These are phyloP conservation scores for Pangasius mekongensis DNA, from an alignment of 2,797 vertebrate species.

Conservation along the genomic window DNA sequence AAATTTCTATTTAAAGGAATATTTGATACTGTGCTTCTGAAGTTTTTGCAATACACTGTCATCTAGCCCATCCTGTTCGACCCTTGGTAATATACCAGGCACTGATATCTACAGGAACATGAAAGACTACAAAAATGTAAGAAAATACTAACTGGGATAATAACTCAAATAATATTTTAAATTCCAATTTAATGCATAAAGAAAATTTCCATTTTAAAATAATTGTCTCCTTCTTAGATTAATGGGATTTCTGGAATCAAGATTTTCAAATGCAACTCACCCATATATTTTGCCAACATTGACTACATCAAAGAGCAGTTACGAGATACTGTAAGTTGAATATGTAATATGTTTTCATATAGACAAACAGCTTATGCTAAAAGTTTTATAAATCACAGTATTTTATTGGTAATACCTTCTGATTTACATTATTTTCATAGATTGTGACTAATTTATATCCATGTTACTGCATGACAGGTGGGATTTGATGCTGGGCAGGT, in stretches of 20 bases:
- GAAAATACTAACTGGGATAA: constrained; percentile 72
- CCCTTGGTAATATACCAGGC: constrained; percentile 80
- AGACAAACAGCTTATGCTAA: neutral
- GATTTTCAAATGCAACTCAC: constrained; percentile 84
- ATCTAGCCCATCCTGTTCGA: constrained; percentile 78
- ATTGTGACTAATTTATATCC: neutral
- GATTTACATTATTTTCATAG: constrained; percentile 5
- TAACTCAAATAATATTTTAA: neutral
- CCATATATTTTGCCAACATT: constrained; percentile 86
- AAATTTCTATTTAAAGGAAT: neutral
- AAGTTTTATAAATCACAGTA: neutral
- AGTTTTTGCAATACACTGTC: constrained; percentile 7
- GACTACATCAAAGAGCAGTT: constrained; percentile 84
- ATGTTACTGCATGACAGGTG: constrained; percentile 68
- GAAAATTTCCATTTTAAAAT: constrained; percentile 60
- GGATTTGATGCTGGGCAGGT: constrained; percentile 85
- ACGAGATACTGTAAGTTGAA: constrained; percentile 77
- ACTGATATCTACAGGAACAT: constrained; percentile 85
- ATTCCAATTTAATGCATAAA: neutral
- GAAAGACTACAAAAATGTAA: constrained; percentile 84
- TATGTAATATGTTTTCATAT: neutral
- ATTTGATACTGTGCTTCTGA: neutral
- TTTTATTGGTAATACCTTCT: neutral
- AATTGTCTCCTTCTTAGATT: constrained; percentile 73
- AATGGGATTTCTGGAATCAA: constrained; percentile 81